Evolutionary conservation across 2,797 vertebrate species (phyloP).

Genomic region (Sebastes reedi): DNA sequence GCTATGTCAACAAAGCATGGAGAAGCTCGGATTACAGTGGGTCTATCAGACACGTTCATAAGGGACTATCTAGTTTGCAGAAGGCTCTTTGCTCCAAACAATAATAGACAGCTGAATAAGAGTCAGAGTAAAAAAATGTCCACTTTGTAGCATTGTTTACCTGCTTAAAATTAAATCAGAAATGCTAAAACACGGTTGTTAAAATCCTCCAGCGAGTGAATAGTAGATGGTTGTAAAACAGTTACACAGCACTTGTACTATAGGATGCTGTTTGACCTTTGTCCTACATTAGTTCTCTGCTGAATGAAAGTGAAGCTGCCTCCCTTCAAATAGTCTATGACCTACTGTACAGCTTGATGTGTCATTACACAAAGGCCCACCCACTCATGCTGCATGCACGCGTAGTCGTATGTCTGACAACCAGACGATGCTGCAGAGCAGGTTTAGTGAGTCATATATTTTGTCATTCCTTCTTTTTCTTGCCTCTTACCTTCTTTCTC

Average conservation of each 20-base stretch:
- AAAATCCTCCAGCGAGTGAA: background rate
- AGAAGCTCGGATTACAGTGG: background rate
- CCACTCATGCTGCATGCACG: background rate
- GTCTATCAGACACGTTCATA: background rate
- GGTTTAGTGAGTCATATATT: slow-evolving; percentile 37
- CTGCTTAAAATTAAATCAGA: background rate
- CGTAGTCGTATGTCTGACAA: background rate
- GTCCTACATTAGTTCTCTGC: slow-evolving; percentile 28
- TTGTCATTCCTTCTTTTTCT: background rate
- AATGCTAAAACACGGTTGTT: background rate
- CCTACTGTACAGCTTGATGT: slow-evolving; percentile 2
- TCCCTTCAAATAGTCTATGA: slow-evolving; percentile 1
- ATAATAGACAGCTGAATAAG: background rate
- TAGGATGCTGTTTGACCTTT: slow-evolving; percentile 23
- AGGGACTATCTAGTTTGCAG: background rate
- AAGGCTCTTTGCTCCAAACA: background rate
- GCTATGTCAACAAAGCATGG: too few relatives aligned
- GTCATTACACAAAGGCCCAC: slow-evolving; percentile 13
- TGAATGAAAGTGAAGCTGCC: background rate
- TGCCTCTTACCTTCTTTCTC: background rate
- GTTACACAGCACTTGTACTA: background rate
- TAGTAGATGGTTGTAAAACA: background rate
- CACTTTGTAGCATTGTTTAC: background rate
- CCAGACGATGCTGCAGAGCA: slow-evolving; percentile 8
- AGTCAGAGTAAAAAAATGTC: background rate